phyloP scores from a whole-genome alignment of 2,113 vertebrate species.

The Nyctereutes procyonoides region DNA sequence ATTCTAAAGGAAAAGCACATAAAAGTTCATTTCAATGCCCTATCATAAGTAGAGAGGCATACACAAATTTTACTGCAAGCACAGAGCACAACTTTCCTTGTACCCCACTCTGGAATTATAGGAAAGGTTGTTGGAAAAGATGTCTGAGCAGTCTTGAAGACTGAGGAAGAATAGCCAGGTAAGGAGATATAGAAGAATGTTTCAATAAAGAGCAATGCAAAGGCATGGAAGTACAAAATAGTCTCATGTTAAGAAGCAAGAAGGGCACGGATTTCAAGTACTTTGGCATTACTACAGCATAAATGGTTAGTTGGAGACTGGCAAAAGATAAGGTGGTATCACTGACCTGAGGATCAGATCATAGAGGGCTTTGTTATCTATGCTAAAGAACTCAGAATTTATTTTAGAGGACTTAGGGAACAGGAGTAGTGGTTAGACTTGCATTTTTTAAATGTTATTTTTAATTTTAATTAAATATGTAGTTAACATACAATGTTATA shows the following conservation, averaged over 20 bases:
- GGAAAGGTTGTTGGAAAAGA: background rate
- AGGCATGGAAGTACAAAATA: background rate
- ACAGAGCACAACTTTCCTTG: background rate
- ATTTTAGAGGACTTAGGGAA: background rate
- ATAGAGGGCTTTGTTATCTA: background rate
- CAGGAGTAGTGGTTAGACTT: background rate
- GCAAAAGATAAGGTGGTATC: background rate
- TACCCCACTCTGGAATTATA: background rate
- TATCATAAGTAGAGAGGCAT: background rate
- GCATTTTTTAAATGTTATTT: background rate
- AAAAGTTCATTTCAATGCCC: background rate
- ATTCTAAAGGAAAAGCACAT: background rate
- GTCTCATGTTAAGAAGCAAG: background rate
- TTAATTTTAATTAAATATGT: background rate
- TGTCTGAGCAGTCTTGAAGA: background rate
- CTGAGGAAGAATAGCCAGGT: background rate
- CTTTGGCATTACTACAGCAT: background rate
- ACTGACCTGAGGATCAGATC: background rate
- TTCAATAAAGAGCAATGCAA: background rate
- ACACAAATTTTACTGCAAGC: background rate
- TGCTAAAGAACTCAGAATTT: background rate
- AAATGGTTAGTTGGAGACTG: background rate
- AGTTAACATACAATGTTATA: background rate
- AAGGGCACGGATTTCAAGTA: rapidly evolving
- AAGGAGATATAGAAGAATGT: background rate